These are phyloP conservation scores for Philaethria dido DNA, from an alignment of 2,888 invertebrate species.

Conservation along the genomic window DNA sequence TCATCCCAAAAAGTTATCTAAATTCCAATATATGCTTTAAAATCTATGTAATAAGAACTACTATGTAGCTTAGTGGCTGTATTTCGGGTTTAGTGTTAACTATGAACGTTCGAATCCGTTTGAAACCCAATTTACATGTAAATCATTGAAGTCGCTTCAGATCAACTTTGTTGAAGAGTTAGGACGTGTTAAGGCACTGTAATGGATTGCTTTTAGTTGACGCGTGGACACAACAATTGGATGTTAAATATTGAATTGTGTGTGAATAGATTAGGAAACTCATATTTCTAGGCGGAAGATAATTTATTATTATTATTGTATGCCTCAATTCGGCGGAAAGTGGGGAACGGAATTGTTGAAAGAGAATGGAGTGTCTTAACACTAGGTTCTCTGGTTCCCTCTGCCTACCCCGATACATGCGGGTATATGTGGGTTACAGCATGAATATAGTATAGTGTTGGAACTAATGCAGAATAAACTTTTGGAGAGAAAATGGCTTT, in stretches of 20 bases:
- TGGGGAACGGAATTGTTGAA: no score
- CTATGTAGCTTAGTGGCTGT: background rate
- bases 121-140: slow-evolving; percentile 78
- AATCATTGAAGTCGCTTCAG: slow-evolving; percentile 73
- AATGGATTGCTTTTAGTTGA: slow-evolving; percentile 40
- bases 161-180: slow-evolving; percentile 68
- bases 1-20: background rate
- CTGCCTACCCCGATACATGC: no score
- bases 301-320: background rate
- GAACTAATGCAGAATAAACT: no score
- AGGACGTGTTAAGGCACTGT: slow-evolving; percentile 44
- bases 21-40: slow-evolving; percentile 31
- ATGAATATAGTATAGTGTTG: no score
- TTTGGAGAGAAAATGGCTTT: no score
- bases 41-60: slow-evolving; percentile 22
- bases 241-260: slow-evolving; percentile 20
- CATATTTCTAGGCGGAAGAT: background rate
- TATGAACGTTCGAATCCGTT: slow-evolving; percentile 72
- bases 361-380: no score
- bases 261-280: background rate
- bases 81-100: slow-evolving; percentile 57
- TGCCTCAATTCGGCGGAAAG: background rate
- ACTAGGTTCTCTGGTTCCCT: no score
- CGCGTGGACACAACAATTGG: slow-evolving; percentile 23
- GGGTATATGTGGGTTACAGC: no score